Conservation (phyloP, 2,797 vertebrate genomes). For the Chelidonichthys spinosus region DNA sequence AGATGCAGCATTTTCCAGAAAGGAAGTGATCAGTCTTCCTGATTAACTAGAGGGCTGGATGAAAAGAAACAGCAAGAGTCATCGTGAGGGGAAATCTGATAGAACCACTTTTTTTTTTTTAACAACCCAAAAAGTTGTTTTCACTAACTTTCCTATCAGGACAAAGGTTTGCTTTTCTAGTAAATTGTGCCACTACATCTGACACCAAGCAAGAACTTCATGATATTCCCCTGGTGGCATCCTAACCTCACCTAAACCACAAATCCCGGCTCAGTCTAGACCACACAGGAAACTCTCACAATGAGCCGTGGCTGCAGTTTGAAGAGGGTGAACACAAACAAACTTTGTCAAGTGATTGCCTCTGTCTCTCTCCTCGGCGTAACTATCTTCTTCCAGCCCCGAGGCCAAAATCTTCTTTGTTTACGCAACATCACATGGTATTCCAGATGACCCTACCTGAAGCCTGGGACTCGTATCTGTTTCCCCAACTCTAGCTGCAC, state of each 20-base stretch:
- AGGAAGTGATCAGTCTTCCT: constrained; percentile 1
- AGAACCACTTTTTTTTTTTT: background rate
- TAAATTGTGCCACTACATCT: background rate
- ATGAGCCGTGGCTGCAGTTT: constrained; percentile 54
- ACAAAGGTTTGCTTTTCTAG: background rate
- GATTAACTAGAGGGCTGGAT: background rate
- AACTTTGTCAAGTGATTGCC: constrained; percentile 60
- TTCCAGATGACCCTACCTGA: constrained; percentile 67
- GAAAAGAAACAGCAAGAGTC: background rate
- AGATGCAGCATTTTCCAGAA: constrained; percentile 16
- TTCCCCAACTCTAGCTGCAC: constrained; percentile 39
- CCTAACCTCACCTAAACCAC: constrained; percentile 50
- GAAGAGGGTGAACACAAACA: constrained; percentile 64
- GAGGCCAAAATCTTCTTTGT: constrained; percentile 65
- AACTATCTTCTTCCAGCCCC: constrained; percentile 57
- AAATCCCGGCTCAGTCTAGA: constrained; percentile 62
- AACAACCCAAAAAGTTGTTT: background rate
- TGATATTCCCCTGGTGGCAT: constrained; percentile 26
- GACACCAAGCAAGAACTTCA: background rate
- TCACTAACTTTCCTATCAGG: background rate
- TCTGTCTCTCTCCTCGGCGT: constrained; percentile 38
- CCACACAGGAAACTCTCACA: constrained; percentile 60
- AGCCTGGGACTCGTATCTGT: constrained; percentile 59
- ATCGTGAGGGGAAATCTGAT: background rate
- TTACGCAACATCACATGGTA: constrained; percentile 54